phyloP scores from a whole-genome alignment of 2,888 invertebrate species.

The Drosophila testacea region DNA sequence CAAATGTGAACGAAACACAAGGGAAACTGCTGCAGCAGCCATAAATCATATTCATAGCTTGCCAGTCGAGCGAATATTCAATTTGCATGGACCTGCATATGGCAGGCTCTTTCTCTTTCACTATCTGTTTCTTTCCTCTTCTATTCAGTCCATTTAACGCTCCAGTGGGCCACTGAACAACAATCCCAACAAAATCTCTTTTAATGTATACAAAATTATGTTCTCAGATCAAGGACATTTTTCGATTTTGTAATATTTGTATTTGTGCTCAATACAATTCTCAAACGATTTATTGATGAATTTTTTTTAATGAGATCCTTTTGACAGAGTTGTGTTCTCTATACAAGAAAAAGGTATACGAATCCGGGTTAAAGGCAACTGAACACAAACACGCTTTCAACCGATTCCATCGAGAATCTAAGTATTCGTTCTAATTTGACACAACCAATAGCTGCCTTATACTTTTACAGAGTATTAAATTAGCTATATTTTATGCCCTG shows the following conservation, averaged over 20 bases:
- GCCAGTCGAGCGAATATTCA: conserved; percentile 37
- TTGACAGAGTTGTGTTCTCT: no score
- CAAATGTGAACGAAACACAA: conserved; percentile 42
- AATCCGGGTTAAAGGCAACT: no score
- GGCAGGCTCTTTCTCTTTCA: conserved; percentile 3
- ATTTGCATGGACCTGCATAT: conserved; percentile 46
- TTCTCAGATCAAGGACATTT: background rate
- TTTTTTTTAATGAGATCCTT: background rate
- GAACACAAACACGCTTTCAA: no score
- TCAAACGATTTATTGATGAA: background rate
- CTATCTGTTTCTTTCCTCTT: background rate
- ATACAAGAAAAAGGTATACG: no score
- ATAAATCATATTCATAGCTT: conserved; percentile 71
- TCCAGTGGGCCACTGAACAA: background rate
- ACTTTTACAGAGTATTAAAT: no score
- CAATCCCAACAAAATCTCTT: background rate
- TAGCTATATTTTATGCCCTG: no score
- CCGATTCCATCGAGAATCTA: no score
- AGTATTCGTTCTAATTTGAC: no score
- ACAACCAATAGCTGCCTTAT: no score
- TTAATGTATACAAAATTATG: background rate
- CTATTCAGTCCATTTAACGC: conserved; percentile 3
- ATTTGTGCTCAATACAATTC: background rate
- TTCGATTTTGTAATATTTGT: background rate
- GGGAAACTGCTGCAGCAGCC: conserved; percentile 25